These are phyloP conservation scores for Laticauda laticaudata DNA, from an alignment of 2,113 vertebrate genomes.

Conservation along the genomic window DNA sequence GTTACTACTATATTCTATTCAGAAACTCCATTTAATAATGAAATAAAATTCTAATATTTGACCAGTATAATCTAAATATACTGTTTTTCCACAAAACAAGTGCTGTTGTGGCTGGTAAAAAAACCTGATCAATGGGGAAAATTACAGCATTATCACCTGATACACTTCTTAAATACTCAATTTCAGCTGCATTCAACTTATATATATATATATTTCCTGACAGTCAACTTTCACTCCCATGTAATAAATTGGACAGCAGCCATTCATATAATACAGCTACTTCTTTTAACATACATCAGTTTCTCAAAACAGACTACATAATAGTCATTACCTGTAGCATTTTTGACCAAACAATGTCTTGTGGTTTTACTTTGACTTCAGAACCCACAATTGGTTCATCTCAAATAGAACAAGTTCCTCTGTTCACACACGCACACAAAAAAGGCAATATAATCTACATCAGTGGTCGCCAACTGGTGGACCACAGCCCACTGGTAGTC, in stretches of 20 bases:
- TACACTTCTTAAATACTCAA: background rate
- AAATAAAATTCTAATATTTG: conserved; percentile 24
- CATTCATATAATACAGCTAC: background rate
- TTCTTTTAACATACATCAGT: background rate
- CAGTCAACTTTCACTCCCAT: background rate
- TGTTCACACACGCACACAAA: background rate
- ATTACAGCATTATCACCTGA: background rate
- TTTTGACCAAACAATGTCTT: background rate
- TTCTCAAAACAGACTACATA: background rate
- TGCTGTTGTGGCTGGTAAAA: background rate
- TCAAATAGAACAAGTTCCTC: background rate
- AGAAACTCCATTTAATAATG: conserved; percentile 36
- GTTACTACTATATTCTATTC: conserved; percentile 31
- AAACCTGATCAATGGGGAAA: background rate
- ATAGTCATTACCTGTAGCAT: background rate
- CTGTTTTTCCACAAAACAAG: background rate
- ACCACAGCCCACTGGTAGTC: no score
- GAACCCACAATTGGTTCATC: background rate
- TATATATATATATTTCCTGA: background rate
- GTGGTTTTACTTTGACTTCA: background rate
- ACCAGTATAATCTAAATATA: background rate
- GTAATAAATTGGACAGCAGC: background rate
- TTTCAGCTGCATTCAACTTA: background rate
- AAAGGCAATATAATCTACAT: background rate
- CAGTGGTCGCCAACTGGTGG: no score